Percentiles rank a stretch among this genome's conserved stretches.
Evolutionary conservation across 2,888 invertebrate species (phyloP).

Genomic region (Clivina fossor): DNA sequence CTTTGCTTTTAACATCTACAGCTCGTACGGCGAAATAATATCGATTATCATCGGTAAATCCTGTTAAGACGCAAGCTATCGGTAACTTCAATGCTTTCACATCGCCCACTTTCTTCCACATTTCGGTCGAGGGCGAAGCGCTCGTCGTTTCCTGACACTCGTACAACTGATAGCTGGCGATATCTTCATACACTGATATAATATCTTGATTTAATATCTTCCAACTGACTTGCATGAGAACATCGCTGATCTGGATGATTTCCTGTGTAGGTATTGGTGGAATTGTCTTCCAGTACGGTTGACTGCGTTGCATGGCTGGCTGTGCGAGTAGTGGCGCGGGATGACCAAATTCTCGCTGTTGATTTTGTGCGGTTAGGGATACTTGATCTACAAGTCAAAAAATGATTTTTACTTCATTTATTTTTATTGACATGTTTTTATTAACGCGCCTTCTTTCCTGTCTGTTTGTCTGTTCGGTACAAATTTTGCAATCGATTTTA

Average conservation of each 20-base stretch:
- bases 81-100: constrained; percentile 89
- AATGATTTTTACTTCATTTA: no score
- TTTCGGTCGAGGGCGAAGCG: constrained; percentile 66
- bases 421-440: no score
- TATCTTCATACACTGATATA: constrained; percentile 67
- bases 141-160: constrained; percentile 84
- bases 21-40: constrained; percentile 94
- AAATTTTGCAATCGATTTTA: no score
- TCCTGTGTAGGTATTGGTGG: constrained; percentile 83
- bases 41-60: constrained; percentile 87
- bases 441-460: no score
- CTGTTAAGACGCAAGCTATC: constrained; percentile 93
- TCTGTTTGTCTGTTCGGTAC: no score
- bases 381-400: no score
- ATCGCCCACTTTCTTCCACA: constrained; percentile 95
- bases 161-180: constrained; percentile 87
- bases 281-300: constrained; percentile 64
- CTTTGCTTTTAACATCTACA: constrained; percentile 77
- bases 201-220: constrained; percentile 72
- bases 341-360: constrained; percentile 50
- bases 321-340: constrained; percentile 67
- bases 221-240: constrained; percentile 92
- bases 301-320: constrained; percentile 55
- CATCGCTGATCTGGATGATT: constrained; percentile 72
- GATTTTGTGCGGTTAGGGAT: constrained; percentile 8